A percentile compares a stretch with the other conserved stretches of the same genome.
Evolutionary conservation across 2,888 invertebrate genomes (phyloP).

Genomic region (Enchytraeus crypticus): DNA sequence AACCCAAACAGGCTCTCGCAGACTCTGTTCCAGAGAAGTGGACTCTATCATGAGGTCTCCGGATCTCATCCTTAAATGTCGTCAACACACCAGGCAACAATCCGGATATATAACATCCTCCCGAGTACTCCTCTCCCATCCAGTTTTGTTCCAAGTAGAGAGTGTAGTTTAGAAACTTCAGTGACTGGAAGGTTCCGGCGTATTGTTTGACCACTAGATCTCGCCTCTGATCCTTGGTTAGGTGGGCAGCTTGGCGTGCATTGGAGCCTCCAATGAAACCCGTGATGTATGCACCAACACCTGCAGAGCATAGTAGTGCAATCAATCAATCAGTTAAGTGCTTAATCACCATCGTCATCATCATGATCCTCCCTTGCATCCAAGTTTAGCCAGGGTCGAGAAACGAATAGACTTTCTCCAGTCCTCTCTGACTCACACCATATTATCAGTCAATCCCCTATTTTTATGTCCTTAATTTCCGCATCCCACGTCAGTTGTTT

Average conservation of each 20-base stretch:
- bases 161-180: background rate
- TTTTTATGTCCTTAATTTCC: too few species aligned
- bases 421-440: too few species aligned
- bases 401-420: too few species aligned
- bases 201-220: background rate
- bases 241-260: constrained; percentile 26
- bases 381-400: too few species aligned
- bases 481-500: too few species aligned
- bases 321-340: too few species aligned
- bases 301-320: too few species aligned
- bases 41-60: constrained; percentile 37
- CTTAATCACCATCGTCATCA: too few species aligned
- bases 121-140: constrained; percentile 15
- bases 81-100: constrained; percentile 14
- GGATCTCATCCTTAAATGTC: constrained; percentile 24
- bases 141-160: constrained; percentile 7
- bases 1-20: constrained; percentile 39
- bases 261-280: constrained; percentile 40
- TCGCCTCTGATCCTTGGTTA: background rate
- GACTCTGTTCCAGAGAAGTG: constrained; percentile 43
- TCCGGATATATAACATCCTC: constrained; percentile 11
- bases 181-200: background rate
- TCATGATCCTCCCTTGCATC: too few species aligned
- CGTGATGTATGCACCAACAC: constrained; percentile 45
- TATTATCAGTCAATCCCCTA: too few species aligned